These are phyloP conservation scores for Troides oblongomaculatus DNA, from an alignment of 2,888 invertebrate species.

Conservation along the genomic window DNA sequence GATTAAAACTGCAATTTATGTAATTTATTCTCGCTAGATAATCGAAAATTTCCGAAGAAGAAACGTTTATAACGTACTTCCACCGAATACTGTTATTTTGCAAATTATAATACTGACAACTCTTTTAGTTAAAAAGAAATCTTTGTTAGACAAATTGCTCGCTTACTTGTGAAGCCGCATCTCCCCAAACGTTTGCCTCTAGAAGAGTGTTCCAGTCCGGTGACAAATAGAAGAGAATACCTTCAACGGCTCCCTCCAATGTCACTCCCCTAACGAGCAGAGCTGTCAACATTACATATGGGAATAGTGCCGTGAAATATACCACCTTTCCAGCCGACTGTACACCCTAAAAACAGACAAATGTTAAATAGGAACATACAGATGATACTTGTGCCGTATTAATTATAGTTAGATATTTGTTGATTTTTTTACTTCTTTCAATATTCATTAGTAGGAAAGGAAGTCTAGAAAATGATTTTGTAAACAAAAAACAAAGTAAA, in stretches of 20 bases:
- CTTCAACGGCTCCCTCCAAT: constrained; percentile 84
- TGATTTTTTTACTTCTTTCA: too few relatives aligned
- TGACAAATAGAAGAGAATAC: constrained; percentile 85
- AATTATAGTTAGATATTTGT: too few relatives aligned
- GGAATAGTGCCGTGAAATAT: constrained; percentile 86
- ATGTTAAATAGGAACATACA: too few relatives aligned
- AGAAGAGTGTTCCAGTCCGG: constrained; percentile 85
- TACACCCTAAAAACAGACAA: constrained; percentile 79
- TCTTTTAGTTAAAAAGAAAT: not conserved
- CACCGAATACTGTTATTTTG: not conserved
- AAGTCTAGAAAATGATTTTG: not conserved
- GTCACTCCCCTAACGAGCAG: constrained; percentile 82
- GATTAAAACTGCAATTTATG: constrained; percentile 32
- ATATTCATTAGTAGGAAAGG: too few relatives aligned
- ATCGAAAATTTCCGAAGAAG: not conserved
- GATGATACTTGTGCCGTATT: too few relatives aligned
- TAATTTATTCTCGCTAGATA: not conserved
- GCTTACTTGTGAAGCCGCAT: constrained; percentile 85
- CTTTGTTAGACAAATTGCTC: not conserved
- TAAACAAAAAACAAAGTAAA: constrained; percentile 3
- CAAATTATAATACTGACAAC: not conserved
- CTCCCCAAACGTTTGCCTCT: constrained; percentile 87
- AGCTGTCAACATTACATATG: constrained; percentile 84
- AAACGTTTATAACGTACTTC: not conserved
- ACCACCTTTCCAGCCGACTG: constrained; percentile 94